phyloP scores from a whole-genome alignment of 2,113 vertebrate species.

The Fregata magnificens region DNA sequence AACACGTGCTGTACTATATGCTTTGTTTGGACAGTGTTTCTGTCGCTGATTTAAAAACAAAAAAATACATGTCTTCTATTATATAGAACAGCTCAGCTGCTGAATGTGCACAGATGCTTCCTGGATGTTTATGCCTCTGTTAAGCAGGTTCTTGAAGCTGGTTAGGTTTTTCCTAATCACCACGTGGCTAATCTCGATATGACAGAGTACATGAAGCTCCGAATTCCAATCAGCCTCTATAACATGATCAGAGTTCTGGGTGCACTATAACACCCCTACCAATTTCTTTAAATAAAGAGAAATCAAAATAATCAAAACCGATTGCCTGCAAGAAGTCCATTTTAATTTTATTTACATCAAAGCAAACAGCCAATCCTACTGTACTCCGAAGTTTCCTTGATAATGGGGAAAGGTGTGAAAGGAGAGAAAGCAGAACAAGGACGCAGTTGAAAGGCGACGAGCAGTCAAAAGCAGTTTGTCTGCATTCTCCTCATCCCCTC shows the following conservation, averaged over 20 bases:
- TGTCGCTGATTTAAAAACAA: background rate
- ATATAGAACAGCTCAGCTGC: background rate
- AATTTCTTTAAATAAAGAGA: background rate
- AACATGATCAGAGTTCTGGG: background rate
- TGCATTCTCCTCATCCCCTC: background rate
- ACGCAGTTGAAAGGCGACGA: background rate
- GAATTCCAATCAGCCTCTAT: background rate
- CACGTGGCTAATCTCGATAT: background rate
- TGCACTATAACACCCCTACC: background rate
- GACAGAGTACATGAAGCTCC: background rate
- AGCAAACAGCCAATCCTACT: background rate
- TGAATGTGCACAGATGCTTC: background rate
- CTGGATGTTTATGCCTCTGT: background rate
- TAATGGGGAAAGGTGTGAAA: background rate
- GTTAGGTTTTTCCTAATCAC: background rate
- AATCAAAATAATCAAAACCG: background rate
- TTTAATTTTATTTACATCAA: background rate
- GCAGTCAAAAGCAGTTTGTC: background rate
- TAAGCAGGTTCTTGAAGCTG: background rate
- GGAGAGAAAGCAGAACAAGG: background rate
- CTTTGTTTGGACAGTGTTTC: background rate
- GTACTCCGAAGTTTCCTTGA: background rate
- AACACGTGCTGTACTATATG: fast-evolving
- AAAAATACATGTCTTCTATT: background rate
- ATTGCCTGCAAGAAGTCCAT: background rate